Evolutionary conservation across 2,888 invertebrate genomes (phyloP), one percentile per base, ranked within the genome.

Genomic region (Lathronympha strigana): DNA sequence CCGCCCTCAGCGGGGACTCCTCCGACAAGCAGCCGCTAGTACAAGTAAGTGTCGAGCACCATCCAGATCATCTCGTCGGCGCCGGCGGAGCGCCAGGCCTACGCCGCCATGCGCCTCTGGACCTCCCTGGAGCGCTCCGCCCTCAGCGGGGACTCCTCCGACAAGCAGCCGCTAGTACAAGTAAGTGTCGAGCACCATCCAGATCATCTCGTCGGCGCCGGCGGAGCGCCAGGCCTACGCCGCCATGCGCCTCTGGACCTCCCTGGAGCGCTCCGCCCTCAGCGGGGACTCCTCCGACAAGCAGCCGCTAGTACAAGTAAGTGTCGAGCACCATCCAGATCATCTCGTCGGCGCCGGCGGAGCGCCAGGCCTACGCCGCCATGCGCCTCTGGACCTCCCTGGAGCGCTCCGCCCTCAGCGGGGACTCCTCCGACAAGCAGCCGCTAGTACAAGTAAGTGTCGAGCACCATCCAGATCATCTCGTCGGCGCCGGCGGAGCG

Each of bases 21-120:
- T 93, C 93, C 4, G 95, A 96, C 81, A 94, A 95, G 61, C 97
- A 97, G 81, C 97, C 97, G 0, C 90, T 97, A 25, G 94, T 95
- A n/a, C 97, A 97, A 92, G 95, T 96, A 36, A 54, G 98, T 99
- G 64, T 97, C 98, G 3, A 97, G 96, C 74, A 97, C 98, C 64
- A 98, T 99, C 75, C 99, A 99, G 90, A 93, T 99, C 92, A 98
- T 99, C 72, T 98, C 99, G 2, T 96, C 97, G 75, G 95, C 97
- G 66, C 93, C 95, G 33, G 94, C 95, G 19, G 93, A 95, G 72
- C 95, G 99, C 69, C 98, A 99, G 86, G 95, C 95, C 13, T 98
- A 98, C 89, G 97, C 98, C 45, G 96, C 97, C 50, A 94, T 96
- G 84, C 95, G 98, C 49, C 93, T 99, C 0, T 99, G 97, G 96